Base-by-base conservation (phyloP, 2,888 invertebrate species). In the Acanthococcus lagerstroemiae region DNA sequence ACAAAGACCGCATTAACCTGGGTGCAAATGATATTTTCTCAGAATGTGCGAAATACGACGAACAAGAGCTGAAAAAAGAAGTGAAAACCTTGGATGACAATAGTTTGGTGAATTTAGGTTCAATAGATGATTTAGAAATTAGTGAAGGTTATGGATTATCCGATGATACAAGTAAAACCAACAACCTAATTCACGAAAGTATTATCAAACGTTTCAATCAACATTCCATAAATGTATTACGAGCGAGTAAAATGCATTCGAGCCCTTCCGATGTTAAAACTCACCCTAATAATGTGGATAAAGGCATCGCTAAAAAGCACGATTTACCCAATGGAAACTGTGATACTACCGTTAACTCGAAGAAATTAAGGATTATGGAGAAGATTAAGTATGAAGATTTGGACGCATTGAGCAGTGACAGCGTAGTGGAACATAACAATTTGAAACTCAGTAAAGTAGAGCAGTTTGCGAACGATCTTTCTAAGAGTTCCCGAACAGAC, bases 1-100 rank as follows among this genome's bases (percentile, higher is more conserved):
- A 97, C 79, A 85, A 95, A 72, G 92, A 94, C 78, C 86, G 93
- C 67, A 88, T 92, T 72, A 88, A 88, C 71, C 85, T 88, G 21
- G 88, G 90, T 70, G 88, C 87, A 74, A 94, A 96, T 79, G 97
- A 99, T 77, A 81, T 97, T 67, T 99, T 99, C 76, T 90, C 94
- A 22, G 97, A 97, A 79, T 99, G 97, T 81, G 94, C 95, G 70
- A 93, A 93, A 81, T 83, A 89, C 73, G 99, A 99, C 76, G 97
- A 97, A 74, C 85, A 87, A 76, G 82, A 84, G 71, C 77, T 87
- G 72, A 84, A 83, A 72, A 85, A 83, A 69, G 90, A 90, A 66
- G 87, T 91, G 70, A 86, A 85, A 69, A 82, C 69, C 25, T 56
- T 70, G 37, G 66, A 67, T 50, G 55, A 81, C 46, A 87, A 88